Evolutionary conservation across 2,797 vertebrate species (phyloP).

Genomic region (Syngnathus rostellatus): DNA sequence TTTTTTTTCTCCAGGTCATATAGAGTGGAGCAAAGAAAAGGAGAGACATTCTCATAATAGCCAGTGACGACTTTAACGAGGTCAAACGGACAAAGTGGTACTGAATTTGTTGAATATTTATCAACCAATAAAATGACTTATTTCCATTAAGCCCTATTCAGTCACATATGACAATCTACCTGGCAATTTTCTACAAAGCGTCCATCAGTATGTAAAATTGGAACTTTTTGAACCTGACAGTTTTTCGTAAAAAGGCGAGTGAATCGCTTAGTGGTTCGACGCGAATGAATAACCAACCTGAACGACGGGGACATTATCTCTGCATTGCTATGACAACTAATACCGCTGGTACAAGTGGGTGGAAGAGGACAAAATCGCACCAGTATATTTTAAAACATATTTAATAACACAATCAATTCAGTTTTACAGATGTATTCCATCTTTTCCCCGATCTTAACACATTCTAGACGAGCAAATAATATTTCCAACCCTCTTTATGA

Average conservation of each 20-base stretch:
- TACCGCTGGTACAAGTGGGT: constrained; percentile 14
- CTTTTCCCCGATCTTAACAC: not conserved
- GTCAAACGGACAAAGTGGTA: not conserved
- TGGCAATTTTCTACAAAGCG: not conserved
- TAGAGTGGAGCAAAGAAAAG: constrained; percentile 33
- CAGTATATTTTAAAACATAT: constrained; percentile 26
- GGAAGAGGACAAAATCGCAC: constrained; percentile 8
- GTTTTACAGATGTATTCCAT: not conserved
- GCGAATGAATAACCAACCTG: constrained; percentile 43
- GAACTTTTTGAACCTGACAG: constrained; percentile 18
- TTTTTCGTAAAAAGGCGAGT: constrained; percentile 37
- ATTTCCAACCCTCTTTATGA: not conserved
- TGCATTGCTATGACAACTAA: constrained; percentile 28
- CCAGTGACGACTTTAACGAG: not conserved
- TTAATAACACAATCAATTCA: constrained; percentile 42
- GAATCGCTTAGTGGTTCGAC: constrained; percentile 42
- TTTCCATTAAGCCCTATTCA: not conserved
- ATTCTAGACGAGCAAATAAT: constrained; percentile 24
- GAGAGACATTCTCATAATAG: not conserved
- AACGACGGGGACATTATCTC: constrained; percentile 35
- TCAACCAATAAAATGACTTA: not conserved
- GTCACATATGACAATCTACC: not conserved
- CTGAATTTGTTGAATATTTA: not conserved
- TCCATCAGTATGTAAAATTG: constrained; percentile 13
- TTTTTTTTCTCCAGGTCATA: constrained; percentile 50